These are phyloP conservation scores for Coranthus polyacanthus DNA, from an alignment of 2,797 vertebrate species.

Conservation along the genomic window DNA sequence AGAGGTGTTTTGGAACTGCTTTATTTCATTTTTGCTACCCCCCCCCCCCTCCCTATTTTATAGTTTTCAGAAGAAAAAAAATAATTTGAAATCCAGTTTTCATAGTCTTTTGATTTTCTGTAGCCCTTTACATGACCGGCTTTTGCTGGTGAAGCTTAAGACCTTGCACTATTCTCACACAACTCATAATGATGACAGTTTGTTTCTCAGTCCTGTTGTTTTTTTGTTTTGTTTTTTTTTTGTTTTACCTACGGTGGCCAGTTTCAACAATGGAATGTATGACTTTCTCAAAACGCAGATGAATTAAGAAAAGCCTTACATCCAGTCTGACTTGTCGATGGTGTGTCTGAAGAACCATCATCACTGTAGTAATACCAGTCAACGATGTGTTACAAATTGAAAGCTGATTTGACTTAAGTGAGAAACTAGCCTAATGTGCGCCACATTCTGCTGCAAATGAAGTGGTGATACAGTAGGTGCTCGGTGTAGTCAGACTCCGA, in stretches of 20 bases:
- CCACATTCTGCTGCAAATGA: constrained; percentile 5
- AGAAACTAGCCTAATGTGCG: neutral
- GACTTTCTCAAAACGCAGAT: constrained; percentile 33
- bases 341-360: constrained; percentile 10
- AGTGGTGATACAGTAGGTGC: neutral
- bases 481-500: too few relatives aligned
- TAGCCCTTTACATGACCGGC: constrained; percentile 45
- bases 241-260: constrained; percentile 30
- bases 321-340: constrained; percentile 25
- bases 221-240: constrained; percentile 33
- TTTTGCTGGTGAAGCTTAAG: constrained; percentile 69
- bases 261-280: constrained; percentile 51
- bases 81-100: constrained; percentile 24
- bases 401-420: constrained; percentile 3
- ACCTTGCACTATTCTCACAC: constrained; percentile 76
- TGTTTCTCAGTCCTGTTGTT: constrained; percentile 50
- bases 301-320: constrained; percentile 68
- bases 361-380: neutral
- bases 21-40: constrained; percentile 44
- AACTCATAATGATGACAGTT: constrained; percentile 31
- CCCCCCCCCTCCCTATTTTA: constrained; percentile 13
- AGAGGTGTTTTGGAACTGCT: constrained; percentile 74
- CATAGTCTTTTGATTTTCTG: constrained; percentile 41
- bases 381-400: neutral
- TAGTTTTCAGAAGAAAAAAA: constrained; percentile 29